These are phyloP conservation scores for Henicopernis longicauda DNA, from an alignment of 2,113 vertebrate species.

Conservation along the genomic window DNA sequence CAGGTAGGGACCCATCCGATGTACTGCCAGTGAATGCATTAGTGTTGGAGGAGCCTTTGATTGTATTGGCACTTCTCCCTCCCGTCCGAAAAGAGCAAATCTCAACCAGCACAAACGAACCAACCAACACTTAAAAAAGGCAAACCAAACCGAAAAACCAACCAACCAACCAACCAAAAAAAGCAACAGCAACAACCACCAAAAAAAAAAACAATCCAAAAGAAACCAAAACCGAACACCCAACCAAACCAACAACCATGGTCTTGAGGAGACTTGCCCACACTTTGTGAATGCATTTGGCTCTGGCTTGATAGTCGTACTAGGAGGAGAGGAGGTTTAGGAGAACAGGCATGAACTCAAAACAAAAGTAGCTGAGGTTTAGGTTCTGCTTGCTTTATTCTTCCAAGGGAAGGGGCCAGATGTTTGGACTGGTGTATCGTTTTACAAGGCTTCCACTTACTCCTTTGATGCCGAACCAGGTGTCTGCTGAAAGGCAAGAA, in stretches of 20 bases:
- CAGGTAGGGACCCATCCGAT: conserved; percentile 90
- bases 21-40: conserved; percentile 69
- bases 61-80: conserved; percentile 65
- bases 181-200: neutral
- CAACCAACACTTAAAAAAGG: conserved; percentile 16
- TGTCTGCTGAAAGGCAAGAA: neutral
- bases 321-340: conserved; percentile 13
- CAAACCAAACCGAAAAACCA: conserved; percentile 3
- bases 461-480: neutral
- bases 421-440: neutral
- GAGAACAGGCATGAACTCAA: neutral
- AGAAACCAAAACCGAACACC: conserved; percentile 6
- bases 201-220: conserved; percentile 27
- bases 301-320: conserved; percentile 66
- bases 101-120: conserved; percentile 44
- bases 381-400: conserved; percentile 17
- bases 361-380: neutral
- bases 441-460: conserved; percentile 24
- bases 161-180: neutral
- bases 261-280: conserved; percentile 59
- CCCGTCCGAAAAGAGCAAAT: conserved; percentile 58
- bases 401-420: conserved; percentile 34
- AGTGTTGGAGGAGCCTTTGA: conserved; percentile 62
- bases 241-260: conserved; percentile 41
- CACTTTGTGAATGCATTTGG: conserved; percentile 73